Evolutionary conservation across 2,797 vertebrate species (phyloP), one percentile per base, ranked within the genome.

Genomic region (Adrianichthys oophorus): DNA sequence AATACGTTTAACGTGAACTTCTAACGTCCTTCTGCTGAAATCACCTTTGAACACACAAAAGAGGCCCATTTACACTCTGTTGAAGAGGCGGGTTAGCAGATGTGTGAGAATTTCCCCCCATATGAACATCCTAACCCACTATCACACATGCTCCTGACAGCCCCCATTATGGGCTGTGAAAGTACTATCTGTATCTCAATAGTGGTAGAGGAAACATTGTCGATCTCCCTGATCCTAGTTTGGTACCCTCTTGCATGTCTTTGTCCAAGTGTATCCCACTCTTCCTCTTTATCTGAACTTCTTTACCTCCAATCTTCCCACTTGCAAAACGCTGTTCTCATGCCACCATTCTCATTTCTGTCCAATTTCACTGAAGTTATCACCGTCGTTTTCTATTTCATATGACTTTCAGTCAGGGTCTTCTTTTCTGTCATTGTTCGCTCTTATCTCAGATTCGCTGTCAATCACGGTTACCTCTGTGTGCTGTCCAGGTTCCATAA

Each of bases 151-250:
- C 55, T 75, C 41, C 67, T 75, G 68, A 82, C 84, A 81, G 59
- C 65, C 59, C 63, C 74, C 77, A 85, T 87, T 89, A 88, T 85
- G 65, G 78, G 74, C 68, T 64, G 63, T 40, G 57, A 76, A 85
- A 84, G 70, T 76, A 44, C 48, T 72, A 89, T 92, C 89, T 90
- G 85, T 90, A 91, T 91, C 74, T 90, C 79, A 91, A 91, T 91
- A 77, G 82, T 62, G 74, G 62, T 65, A 75, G 75, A 90, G 82
- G 88, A 88, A 89, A 82, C 72, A 73, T 67, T 56, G 72, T 71
- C 73, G 79, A 88, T 84, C 76, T 65, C 37, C 62, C 74, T 77
- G 70, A 82, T 85, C 66, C 75, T 32, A 4, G 57, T 72, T 60
- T 78, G 78, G 80, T 79, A 75, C 59, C 32, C 65, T 70, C 52